Evolutionary conservation across 1,140 invertebrate genomes (phyloP).

Genomic region (Drosophila baimaii): DNA sequence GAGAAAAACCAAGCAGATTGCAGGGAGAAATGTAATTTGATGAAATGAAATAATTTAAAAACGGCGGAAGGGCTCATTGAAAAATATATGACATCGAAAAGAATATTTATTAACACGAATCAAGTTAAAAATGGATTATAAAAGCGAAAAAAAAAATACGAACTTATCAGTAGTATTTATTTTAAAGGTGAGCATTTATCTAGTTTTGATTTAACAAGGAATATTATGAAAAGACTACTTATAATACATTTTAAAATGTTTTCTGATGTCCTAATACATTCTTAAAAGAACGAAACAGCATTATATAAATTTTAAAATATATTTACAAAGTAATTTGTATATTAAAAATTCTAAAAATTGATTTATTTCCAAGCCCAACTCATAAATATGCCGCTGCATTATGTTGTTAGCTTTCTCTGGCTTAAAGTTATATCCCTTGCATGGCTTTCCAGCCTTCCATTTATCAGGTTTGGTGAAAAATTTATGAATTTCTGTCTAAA

Average conservation of each 20-base stretch:
- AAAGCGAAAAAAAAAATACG: not conserved
- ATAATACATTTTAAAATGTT: too few species aligned
- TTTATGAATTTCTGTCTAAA: constrained; percentile 43
- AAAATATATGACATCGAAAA: not conserved
- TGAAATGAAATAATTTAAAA: constrained; percentile 3
- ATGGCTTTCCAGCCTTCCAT: constrained; percentile 22
- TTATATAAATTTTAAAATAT: too few species aligned
- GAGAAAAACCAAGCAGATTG: constrained; percentile 10
- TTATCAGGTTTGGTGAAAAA: constrained; percentile 36
- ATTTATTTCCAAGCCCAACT: not conserved
- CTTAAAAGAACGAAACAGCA: too few species aligned
- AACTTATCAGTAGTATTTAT: too few species aligned
- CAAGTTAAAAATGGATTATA: not conserved
- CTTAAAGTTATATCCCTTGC: constrained; percentile 3
- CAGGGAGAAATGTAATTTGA: constrained; percentile 10
- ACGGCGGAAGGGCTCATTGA: not conserved
- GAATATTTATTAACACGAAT: not conserved
- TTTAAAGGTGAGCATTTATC: too few species aligned
- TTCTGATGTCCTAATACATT: too few species aligned
- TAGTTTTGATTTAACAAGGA: too few species aligned
- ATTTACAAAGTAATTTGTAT: too few species aligned
- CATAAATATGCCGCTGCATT: not conserved
- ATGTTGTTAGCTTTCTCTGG: not conserved
- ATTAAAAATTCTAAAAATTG: not conserved
- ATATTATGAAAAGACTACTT: too few species aligned